Conservation (phyloP, 2,113 vertebrate genomes). For the Chrysemys picta region DNA sequence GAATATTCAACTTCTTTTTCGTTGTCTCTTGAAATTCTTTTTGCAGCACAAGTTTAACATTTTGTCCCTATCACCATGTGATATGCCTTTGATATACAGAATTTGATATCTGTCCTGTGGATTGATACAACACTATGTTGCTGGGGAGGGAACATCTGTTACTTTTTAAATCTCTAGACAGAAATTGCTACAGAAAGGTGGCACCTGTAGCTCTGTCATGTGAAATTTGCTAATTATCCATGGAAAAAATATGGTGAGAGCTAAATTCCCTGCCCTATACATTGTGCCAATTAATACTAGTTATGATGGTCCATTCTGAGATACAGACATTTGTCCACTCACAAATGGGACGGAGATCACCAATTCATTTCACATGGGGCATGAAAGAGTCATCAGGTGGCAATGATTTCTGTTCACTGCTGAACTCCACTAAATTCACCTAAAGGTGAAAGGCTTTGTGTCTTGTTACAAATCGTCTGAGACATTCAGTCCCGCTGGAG, state of each 20-base stretch:
- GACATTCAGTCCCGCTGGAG: not conserved
- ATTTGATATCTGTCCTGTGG: not conserved
- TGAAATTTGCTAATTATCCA: not conserved
- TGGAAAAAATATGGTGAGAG: constrained; percentile 16
- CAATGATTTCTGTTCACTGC: not conserved
- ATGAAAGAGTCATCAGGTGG: not conserved
- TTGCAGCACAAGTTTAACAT: not conserved
- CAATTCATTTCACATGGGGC: fast-evolving
- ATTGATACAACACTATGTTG: not conserved
- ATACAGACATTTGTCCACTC: fast-evolving
- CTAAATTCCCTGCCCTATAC: not conserved
- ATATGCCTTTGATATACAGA: not conserved
- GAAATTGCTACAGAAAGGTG: not conserved
- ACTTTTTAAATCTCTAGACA: not conserved
- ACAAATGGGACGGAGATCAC: not conserved
- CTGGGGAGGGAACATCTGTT: not conserved
- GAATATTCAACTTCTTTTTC: not conserved
- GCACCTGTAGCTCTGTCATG: not conserved
- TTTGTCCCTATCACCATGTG: not conserved
- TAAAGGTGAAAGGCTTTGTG: fast-evolving
- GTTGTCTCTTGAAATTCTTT: not conserved
- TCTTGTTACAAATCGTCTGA: not conserved
- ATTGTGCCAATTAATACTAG: not conserved
- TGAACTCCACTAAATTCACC: not conserved
- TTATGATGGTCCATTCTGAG: not conserved